Conservation (phyloP, 2,888 invertebrate genomes). For the Dastarcus helophoroides region DNA sequence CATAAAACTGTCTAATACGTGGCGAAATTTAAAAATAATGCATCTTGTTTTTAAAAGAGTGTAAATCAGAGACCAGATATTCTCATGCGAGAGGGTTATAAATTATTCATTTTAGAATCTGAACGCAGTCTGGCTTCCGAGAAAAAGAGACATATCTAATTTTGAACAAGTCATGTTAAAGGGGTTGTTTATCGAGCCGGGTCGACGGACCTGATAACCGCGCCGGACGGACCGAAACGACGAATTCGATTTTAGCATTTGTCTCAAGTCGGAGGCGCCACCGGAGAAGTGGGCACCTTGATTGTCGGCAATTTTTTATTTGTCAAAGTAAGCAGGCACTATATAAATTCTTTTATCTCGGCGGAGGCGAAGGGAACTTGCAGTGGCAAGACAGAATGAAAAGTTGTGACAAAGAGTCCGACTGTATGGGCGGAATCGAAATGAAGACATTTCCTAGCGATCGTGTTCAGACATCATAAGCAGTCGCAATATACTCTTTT, state of each 20-base stretch:
- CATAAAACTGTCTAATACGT: too few relatives aligned
- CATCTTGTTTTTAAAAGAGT: too few relatives aligned
- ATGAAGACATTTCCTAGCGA: constrained; percentile 11
- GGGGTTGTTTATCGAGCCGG: neutral
- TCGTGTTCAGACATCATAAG: constrained; percentile 5
- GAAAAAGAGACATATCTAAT: constrained; percentile 1
- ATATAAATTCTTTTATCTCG: constrained; percentile 1
- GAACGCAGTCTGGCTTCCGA: neutral
- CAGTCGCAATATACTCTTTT: neutral
- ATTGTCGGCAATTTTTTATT: neutral
- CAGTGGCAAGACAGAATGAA: constrained; percentile 9
- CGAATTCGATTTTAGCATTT: neutral
- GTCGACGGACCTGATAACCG: neutral
- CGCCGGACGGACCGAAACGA: neutral
- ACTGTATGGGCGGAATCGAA: constrained; percentile 12
- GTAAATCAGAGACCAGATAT: too few relatives aligned
- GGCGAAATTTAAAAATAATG: too few relatives aligned
- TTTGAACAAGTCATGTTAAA: neutral
- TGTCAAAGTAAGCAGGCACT: neutral
- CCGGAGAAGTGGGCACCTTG: neutral
- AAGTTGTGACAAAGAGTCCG: constrained; percentile 11
- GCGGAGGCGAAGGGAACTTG: neutral
- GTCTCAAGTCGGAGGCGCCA: neutral
- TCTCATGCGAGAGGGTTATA: too few relatives aligned
- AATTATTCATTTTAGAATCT: constrained; percentile 1